Conservation (phyloP, 2,113 vertebrate species). For the Girardinichthys multiradiatus region DNA sequence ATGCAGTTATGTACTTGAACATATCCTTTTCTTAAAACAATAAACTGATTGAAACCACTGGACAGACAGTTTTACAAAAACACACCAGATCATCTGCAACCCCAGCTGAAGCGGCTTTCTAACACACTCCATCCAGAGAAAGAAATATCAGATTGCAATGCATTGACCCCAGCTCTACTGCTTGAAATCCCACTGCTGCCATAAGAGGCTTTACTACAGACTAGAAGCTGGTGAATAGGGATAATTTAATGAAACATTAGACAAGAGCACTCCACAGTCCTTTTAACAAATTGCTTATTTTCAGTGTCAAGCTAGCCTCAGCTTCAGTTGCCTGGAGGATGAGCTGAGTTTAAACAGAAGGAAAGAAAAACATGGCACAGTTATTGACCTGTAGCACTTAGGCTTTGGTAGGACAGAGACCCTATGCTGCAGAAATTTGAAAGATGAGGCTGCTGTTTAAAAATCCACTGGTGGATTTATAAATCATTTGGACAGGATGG, state of each 20-base stretch:
- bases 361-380: constrained; percentile 29
- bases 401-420: not conserved
- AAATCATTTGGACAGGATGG: constrained; percentile 27
- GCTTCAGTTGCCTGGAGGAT: constrained; percentile 53
- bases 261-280: constrained; percentile 72
- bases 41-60: not conserved
- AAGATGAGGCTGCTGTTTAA: constrained; percentile 13
- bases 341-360: constrained; percentile 33
- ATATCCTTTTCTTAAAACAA: no score
- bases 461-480: constrained; percentile 30
- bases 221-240: constrained; percentile 63
- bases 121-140: constrained; percentile 29
- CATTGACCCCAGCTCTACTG: constrained; percentile 44
- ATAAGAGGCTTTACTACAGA: constrained; percentile 71
- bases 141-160: constrained; percentile 68
- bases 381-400: constrained; percentile 31
- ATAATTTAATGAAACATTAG: constrained; percentile 80
- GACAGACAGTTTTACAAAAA: constrained; percentile 35
- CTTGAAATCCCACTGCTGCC: constrained; percentile 53
- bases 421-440: constrained; percentile 13
- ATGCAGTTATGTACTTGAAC: not conserved
- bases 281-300: constrained; percentile 76
- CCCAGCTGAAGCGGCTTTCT: constrained; percentile 21
- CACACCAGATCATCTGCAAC: constrained; percentile 30
- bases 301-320: constrained; percentile 53